Evolutionary conservation across 2,113 vertebrate species (phyloP).

Genomic region (Phylloscopus trochiloides): DNA sequence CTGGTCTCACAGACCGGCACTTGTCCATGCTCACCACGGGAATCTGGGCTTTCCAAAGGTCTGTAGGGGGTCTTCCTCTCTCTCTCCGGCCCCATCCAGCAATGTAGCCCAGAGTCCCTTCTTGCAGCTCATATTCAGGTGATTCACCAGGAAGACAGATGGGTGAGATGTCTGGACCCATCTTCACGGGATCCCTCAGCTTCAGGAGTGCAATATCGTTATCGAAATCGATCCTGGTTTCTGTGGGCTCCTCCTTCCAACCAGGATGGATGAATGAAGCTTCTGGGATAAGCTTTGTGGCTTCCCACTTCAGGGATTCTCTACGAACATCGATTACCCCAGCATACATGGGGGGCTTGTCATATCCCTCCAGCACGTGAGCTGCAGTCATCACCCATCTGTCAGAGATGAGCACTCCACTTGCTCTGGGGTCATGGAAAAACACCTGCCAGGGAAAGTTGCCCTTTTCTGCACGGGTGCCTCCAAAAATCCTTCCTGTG

Average conservation of each 20-base stretch:
- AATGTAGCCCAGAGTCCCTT: conserved; percentile 62
- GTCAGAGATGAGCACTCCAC: conserved; percentile 75
- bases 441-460: conserved; percentile 80
- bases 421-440: conserved; percentile 44
- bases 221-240: conserved; percentile 54
- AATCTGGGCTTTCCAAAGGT: conserved; percentile 58
- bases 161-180: conserved; percentile 67
- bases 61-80: rapidly evolving
- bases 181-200: conserved; percentile 62
- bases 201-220: conserved; percentile 76
- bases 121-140: neutral
- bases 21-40: conserved; percentile 37
- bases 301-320: neutral
- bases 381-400: conserved; percentile 81
- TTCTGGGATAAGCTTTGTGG: conserved; percentile 17
- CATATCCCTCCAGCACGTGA: conserved; percentile 54
- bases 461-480: neutral
- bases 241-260: neutral
- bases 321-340: conserved; percentile 5
- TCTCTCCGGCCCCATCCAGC: conserved; percentile 75
- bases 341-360: conserved; percentile 53
- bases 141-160: conserved; percentile 73
- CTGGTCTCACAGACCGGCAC: conserved; percentile 42
- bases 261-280: conserved; percentile 66
- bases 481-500: conserved; percentile 72